Evolutionary conservation across 2,888 invertebrate species (phyloP), one percentile per base, ranked within the genome.

Genomic region (Heliconius charithonia): DNA sequence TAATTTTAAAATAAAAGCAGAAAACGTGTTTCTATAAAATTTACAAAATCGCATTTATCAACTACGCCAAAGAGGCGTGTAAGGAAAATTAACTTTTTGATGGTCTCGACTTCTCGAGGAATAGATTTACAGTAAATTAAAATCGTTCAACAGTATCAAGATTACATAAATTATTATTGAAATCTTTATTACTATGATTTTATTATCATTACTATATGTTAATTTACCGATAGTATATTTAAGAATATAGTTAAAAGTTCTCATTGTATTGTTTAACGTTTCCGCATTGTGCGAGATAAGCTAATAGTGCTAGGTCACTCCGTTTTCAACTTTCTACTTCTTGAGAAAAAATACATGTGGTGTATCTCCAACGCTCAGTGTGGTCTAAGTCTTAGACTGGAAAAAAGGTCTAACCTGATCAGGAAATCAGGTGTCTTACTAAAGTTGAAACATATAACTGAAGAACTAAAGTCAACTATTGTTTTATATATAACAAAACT

Each of bases 41-140:
- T 59, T 77, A 82, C 76, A 69, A 78, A 80, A 65, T 67, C 32
- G 77, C 77, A 77, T 74, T 75, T 75, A 81, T 78, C 69, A 82
- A 75, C 79, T 59, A 83, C 82, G 80, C 69, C 73, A 51, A 82
- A 82, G 79, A 80, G 83, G 82, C 83, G 83, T 82, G 82, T 78
- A 78, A 76, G 16, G 79, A 76, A 75, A 81, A 81, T 81, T 83
- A 82, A 76, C 77, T 82, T 71, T n/a, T 71, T 66, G 80, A 78
- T 78, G 79, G 76, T 63, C 77, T 67, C 71, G 59, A 70, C 65
- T 70, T 3, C 22, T 59, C 59, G 59, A 59, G n/a, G n/a, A 76
- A 76, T 71, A 72, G 66, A 70, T 41, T 62, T 25, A 59, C 73
- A 65, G 51, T 78, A 78, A 77, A 81, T 78, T 63, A 62, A 78